These are phyloP conservation scores for Macquaria ambigua DNA, from an alignment of 2,113 vertebrate genomes.

Conservation along the genomic window DNA sequence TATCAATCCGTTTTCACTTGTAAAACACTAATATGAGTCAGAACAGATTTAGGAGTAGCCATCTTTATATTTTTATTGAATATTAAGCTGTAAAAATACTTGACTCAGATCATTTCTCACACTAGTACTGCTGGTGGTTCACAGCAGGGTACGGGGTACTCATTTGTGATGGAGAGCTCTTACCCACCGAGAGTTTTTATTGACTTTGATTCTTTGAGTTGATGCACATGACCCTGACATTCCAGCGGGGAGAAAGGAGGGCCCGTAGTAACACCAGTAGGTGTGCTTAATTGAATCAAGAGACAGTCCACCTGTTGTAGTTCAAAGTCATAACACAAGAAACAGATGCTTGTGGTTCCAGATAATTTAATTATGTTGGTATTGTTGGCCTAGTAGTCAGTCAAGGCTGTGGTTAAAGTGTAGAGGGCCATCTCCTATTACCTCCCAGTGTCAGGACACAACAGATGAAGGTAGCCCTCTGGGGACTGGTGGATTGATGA, in stretches of 20 bases:
- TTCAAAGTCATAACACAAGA: slow-evolving; percentile 72
- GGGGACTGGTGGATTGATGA: slow-evolving; percentile 19
- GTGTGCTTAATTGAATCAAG: slow-evolving; percentile 71
- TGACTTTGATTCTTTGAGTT: slow-evolving; percentile 69
- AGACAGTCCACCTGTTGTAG: slow-evolving; percentile 49
- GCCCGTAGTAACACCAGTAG: slow-evolving; percentile 61
- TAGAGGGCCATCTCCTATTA: slow-evolving; percentile 52
- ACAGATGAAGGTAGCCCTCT: slow-evolving; percentile 13
- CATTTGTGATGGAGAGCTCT: slow-evolving; percentile 52
- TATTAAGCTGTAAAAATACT: not conserved
- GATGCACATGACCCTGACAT: slow-evolving; percentile 72
- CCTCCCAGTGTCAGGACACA: slow-evolving; percentile 36
- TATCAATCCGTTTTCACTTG: not conserved
- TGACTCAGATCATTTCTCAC: not conserved
- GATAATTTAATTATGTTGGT: slow-evolving; percentile 79
- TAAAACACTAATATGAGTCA: not conserved
- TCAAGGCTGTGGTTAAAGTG: slow-evolving; percentile 56
- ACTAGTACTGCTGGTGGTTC: slow-evolving; percentile 28
- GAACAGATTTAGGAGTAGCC: not conserved
- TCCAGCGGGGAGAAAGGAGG: slow-evolving; percentile 48
- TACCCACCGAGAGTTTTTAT: slow-evolving; percentile 62
- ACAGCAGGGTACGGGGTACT: slow-evolving; percentile 44
- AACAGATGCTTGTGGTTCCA: slow-evolving; percentile 77
- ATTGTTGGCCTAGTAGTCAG: slow-evolving; percentile 64
- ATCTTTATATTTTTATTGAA: not conserved